Evolutionary conservation across 2,888 invertebrate species (phyloP), one percentile per base, ranked within the genome.

Genomic region (Chouioia cunea): DNA sequence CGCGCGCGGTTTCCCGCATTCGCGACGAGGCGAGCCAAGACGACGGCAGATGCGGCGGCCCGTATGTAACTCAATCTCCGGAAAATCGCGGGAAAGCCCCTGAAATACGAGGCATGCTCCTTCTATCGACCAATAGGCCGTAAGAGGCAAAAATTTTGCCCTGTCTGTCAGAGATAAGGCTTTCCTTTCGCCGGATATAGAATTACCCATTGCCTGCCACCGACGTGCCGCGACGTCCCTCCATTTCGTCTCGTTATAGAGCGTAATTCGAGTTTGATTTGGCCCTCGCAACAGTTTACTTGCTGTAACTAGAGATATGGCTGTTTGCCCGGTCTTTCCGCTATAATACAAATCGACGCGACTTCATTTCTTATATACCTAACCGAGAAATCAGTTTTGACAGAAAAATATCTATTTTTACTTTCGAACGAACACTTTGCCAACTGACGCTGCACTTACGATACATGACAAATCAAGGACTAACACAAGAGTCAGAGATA

Each of bases 1-100:
- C 44, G 63, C 77, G 36, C 3, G 77, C 78, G 76, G 77, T 80
- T 79, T 77, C 78, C 80, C 76, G 77, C 77, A 80, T 80, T 74
- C 64, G 16, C 46, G 16, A n/a, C n/a, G n/a, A n/a, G n/a, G n/a
- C n/a, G n/a, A n/a, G n/a, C n/a, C n/a, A n/a, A n/a, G n/a, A n/a
- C n/a, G n/a, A 6, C 10, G 36, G 23, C 44, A 22, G 57, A 44
- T 14, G 4, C 65, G 62, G 64, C 64, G 58, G 65, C 66, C 70
- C 73, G 44, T 68, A 66, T 76, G 81, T 78, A 79, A 81, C 67
- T 74, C 76, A 77, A 81, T 74, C 76, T 74, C 68, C 66, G 71
- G 73, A 73, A 73, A 73, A 73, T 71, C 73, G 68, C 56, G 50
- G 71, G 62, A 72, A 72, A 72, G 60, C 52, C 59, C 44, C 16